These are phyloP conservation scores for Gymnopithys bicolor DNA, from an alignment of 2,797 vertebrate species.

Conservation along the genomic window DNA sequence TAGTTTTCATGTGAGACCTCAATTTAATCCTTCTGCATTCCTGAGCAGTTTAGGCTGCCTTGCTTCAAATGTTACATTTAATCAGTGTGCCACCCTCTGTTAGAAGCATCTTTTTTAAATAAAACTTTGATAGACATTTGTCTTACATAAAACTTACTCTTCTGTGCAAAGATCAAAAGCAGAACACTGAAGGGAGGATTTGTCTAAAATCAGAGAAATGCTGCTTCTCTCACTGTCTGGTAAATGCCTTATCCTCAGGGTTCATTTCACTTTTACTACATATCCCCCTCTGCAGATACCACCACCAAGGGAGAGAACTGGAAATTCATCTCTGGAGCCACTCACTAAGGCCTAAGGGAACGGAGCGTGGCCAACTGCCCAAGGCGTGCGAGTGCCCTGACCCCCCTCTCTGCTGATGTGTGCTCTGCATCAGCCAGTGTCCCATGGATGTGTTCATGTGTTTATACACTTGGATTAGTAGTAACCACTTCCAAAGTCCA, in stretches of 20 bases:
- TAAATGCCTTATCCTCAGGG: neutral
- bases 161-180: slow-evolving; percentile 30
- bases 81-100: neutral
- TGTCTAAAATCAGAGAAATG: slow-evolving; percentile 8
- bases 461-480: neutral
- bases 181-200: neutral
- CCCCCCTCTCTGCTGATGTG: too few species aligned
- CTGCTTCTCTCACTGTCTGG: neutral
- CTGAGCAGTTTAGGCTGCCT: neutral
- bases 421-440: neutral
- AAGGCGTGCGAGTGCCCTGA: rapidly evolving
- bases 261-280: neutral
- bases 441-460: rapidly evolving
- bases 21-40: neutral
- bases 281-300: neutral
- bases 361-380: rapidly evolving
- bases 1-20: neutral
- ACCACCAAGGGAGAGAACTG: neutral
- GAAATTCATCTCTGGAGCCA: neutral
- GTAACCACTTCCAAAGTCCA: neutral
- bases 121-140: slow-evolving; percentile 17
- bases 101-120: neutral
- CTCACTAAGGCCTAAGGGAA: neutral
- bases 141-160: neutral
- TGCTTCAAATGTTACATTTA: neutral